A percentile compares a stretch with the other conserved stretches of the same genome.
Conservation (phyloP, 2,888 invertebrate genomes). For the Ectemnius cavifrons region DNA sequence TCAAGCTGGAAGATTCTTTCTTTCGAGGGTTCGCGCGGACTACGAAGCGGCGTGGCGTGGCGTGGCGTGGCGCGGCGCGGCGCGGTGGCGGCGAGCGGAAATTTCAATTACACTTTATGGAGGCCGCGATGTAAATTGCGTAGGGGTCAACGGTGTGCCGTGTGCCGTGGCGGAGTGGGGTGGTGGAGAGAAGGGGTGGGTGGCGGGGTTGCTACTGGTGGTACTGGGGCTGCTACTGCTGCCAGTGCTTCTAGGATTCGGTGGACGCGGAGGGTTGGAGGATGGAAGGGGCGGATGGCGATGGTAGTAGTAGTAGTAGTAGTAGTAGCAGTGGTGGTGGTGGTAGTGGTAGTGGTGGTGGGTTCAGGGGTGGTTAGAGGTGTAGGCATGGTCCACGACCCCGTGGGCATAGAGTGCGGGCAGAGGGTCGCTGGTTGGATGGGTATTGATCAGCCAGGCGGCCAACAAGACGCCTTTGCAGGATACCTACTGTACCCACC, state of each 20-base stretch:
- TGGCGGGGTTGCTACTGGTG: too few species aligned
- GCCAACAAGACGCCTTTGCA: slow-evolving; percentile 70
- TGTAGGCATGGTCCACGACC: slow-evolving; percentile 61
- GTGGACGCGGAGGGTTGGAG: neutral
- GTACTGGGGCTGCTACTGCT: slow-evolving; percentile 34
- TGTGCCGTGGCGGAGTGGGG: slow-evolving; percentile 5
- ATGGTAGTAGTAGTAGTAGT: slow-evolving; percentile 28
- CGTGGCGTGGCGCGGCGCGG: slow-evolving; percentile 33
- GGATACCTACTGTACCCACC: slow-evolving; percentile 70
- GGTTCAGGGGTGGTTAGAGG: slow-evolving; percentile 60
- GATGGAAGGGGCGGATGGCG: slow-evolving; percentile 23
- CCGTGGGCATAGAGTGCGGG: slow-evolving; percentile 61
- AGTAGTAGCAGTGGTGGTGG: slow-evolving; percentile 18
- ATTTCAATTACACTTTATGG: slow-evolving; percentile 68
- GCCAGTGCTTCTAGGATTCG: slow-evolving; percentile 19
- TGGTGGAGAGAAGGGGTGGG: slow-evolving; percentile 50
- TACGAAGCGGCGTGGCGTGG: slow-evolving; percentile 36
- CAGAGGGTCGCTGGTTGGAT: slow-evolving; percentile 63
- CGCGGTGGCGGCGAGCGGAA: slow-evolving; percentile 48
- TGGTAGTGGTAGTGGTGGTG: slow-evolving; percentile 44
- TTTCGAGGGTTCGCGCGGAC: slow-evolving; percentile 46
- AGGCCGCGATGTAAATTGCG: slow-evolving; percentile 69
- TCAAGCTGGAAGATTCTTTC: slow-evolving; percentile 16
- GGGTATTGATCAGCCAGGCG: slow-evolving; percentile 72
- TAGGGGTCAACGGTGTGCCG: slow-evolving; percentile 67